Conservation (phyloP, 1,140 invertebrate species). For the Formica selysi region DNA sequence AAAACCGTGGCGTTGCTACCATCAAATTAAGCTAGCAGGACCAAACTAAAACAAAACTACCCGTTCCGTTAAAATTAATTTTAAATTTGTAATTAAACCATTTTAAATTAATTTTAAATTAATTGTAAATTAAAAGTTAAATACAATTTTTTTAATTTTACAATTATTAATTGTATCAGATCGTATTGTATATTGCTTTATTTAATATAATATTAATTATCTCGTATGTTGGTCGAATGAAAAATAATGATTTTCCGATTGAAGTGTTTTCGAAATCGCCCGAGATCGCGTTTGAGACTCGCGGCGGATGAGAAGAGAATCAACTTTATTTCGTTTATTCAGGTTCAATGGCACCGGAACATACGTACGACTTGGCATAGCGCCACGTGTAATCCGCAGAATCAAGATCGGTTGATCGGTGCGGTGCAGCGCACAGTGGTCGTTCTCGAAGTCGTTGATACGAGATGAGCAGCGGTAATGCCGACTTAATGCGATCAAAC, state of each 20-base stretch:
- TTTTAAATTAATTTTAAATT: too few relatives aligned
- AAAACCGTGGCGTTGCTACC: too few relatives aligned
- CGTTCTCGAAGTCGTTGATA: constrained; percentile 55
- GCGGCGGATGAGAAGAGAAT: background rate
- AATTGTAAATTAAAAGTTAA: background rate
- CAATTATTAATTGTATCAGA: background rate
- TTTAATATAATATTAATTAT: constrained; percentile 4
- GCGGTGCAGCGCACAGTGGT: background rate
- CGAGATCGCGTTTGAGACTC: background rate
- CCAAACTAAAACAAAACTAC: too few relatives aligned
- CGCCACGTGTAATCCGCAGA: constrained; percentile 45
- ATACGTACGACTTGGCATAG: background rate
- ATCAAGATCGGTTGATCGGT: constrained; percentile 21
- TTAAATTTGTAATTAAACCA: too few relatives aligned
- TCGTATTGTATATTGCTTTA: background rate
- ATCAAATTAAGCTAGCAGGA: too few relatives aligned
- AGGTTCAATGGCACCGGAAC: constrained; percentile 9
- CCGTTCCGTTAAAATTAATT: too few relatives aligned
- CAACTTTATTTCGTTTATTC: constrained; percentile 7
- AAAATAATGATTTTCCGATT: background rate
- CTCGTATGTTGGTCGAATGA: background rate
- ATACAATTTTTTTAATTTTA: too few relatives aligned
- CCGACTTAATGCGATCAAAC: constrained; percentile 79
- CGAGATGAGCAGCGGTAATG: constrained; percentile 67
- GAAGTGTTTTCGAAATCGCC: too few relatives aligned